These are phyloP conservation scores for Pammene fasciana DNA, from an alignment of 2,888 invertebrate genomes.

Conservation along the genomic window DNA sequence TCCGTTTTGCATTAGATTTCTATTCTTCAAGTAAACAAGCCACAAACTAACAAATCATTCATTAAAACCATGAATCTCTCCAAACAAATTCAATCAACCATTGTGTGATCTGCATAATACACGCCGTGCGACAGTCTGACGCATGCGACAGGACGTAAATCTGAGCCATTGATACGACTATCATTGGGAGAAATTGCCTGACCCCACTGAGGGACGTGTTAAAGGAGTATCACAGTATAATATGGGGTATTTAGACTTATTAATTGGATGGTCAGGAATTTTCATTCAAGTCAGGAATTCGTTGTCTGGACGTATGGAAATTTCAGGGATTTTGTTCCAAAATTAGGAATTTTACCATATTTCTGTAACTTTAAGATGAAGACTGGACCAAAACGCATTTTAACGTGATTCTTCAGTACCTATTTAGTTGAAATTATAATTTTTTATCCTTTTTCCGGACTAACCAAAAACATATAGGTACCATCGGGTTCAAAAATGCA, in stretches of 20 bases:
- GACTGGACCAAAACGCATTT: no score
- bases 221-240: slow-evolving; percentile 15
- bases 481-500: no score
- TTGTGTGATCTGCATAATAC: slow-evolving; percentile 56
- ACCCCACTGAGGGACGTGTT: slow-evolving; percentile 44
- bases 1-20: neutral
- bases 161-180: slow-evolving; percentile 75
- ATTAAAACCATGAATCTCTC: slow-evolving; percentile 27
- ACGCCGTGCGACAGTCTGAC: slow-evolving; percentile 60
- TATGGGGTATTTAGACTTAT: neutral
- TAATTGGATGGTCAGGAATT: neutral
- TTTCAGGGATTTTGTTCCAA: no score
- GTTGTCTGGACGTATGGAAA: no score
- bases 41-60: slow-evolving; percentile 26
- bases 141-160: slow-evolving; percentile 68
- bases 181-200: slow-evolving; percentile 69
- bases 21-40: slow-evolving; percentile 15
- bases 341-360: no score
- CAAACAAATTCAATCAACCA: slow-evolving; percentile 59
- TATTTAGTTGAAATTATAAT: no score
- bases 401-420: no score
- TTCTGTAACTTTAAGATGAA: no score
- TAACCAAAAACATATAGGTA: no score
- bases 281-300: neutral
- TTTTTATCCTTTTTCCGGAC: no score